Evolutionary conservation across 2,888 invertebrate species (phyloP).

Genomic region (Stenichneumon culpator): DNA sequence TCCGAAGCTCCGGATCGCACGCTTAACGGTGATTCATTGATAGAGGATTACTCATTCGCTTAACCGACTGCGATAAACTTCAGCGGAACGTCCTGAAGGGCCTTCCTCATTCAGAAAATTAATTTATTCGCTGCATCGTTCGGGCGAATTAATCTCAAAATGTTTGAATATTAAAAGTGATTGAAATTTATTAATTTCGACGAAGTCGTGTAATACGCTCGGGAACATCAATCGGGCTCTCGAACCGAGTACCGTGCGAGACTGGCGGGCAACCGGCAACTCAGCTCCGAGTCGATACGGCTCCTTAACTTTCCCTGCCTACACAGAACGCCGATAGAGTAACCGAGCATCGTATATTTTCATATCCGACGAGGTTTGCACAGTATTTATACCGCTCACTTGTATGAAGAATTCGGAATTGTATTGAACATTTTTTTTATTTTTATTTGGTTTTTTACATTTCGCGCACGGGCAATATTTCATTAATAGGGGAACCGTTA

Average conservation of each 20-base stretch:
- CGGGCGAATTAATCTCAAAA: conserved; percentile 23
- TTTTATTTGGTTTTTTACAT: not conserved
- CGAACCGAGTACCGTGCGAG: conserved; percentile 13
- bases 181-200: conserved; percentile 13
- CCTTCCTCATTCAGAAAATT: not conserved
- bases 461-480: not conserved
- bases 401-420: not conserved
- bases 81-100: not conserved
- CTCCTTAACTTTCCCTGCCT: conserved; percentile 44
- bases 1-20: not conserved
- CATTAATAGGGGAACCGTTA: not conserved
- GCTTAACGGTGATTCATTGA: conserved; percentile 16
- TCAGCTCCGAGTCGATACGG: conserved; percentile 19
- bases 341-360: conserved; percentile 29
- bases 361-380: conserved; percentile 18
- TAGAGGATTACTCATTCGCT: conserved; percentile 12
- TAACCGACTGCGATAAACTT: conserved; percentile 4
- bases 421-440: not conserved
- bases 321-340: conserved; percentile 19
- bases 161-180: not conserved
- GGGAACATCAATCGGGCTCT: conserved; percentile 2
- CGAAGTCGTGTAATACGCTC: not conserved
- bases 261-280: not conserved
- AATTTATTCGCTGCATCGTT: conserved; percentile 5
- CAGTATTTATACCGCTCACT: conserved; percentile 18